A percentile compares a stretch with the other conserved stretches of the same genome.
Conservation (phyloP, 2,888 invertebrate species). For the Dryadula phaetusa region DNA sequence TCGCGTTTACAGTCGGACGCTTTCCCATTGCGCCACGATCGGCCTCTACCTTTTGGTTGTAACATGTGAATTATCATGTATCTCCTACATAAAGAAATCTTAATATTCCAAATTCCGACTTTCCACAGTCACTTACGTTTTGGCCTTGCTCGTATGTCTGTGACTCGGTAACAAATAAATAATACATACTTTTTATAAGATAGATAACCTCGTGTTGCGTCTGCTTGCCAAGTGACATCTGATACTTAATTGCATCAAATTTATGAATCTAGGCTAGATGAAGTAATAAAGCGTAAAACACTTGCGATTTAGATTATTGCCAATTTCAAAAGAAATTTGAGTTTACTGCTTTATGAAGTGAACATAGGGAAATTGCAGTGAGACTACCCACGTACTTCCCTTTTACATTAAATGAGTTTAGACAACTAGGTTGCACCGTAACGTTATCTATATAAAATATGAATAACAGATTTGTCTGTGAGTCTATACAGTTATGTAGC, state of each 20-base stretch:
- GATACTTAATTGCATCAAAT: neutral
- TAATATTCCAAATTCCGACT: too few relatives aligned
- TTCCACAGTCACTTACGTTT: too few relatives aligned
- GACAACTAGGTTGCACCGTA: slow-evolving; percentile 2
- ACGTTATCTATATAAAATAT: neutral
- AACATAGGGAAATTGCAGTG: neutral
- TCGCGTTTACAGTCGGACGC: too few relatives aligned
- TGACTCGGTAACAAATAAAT: neutral
- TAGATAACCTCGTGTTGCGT: neutral
- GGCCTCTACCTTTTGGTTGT: too few relatives aligned
- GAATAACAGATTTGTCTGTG: too few relatives aligned
- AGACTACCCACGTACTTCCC: slow-evolving; percentile 21
- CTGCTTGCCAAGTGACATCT: neutral
- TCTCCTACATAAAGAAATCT: too few relatives aligned
- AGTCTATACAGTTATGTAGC: too few relatives aligned
- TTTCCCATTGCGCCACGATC: too few relatives aligned
- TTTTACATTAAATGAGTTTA: neutral
- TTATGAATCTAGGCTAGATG: neutral
- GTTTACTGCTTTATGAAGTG: neutral
- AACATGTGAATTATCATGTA: too few relatives aligned
- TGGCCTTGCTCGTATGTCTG: too few relatives aligned
- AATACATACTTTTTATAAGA: neutral
- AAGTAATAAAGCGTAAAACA: neutral
- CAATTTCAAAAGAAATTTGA: neutral
- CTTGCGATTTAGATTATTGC: neutral